Conservation (phyloP, 2,797 vertebrate species). For the Centropyge bicolor region DNA sequence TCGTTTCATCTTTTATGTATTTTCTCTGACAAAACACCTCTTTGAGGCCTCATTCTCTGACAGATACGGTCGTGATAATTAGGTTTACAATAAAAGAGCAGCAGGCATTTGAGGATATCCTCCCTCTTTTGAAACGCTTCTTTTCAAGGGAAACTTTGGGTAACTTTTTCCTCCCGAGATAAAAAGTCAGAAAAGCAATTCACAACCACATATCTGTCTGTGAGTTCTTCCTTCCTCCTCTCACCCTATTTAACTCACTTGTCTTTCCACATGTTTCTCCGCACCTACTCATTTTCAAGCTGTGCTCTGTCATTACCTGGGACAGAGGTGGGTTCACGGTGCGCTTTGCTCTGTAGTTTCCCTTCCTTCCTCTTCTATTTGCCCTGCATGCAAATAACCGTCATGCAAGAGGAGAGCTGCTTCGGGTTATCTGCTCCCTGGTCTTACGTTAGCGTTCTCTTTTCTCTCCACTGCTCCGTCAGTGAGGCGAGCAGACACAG, state of each 20-base stretch:
- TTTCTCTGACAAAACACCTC: conserved; percentile 69
- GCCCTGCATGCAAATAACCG: conserved; percentile 59
- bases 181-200: conserved; percentile 20
- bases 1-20: conserved; percentile 78
- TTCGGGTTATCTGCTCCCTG: conserved; percentile 47
- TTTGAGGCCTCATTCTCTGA: conserved; percentile 65
- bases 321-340: conserved; percentile 61
- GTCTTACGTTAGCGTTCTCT: conserved; percentile 36
- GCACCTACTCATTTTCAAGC: conserved; percentile 74
- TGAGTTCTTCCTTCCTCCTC: conserved; percentile 59
- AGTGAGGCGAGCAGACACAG: conserved; percentile 50
- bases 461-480: conserved; percentile 44
- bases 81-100: conserved; percentile 68
- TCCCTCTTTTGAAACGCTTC: conserved; percentile 58
- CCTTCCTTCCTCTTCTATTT: conserved; percentile 61
- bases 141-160: conserved; percentile 54
- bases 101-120: conserved; percentile 52
- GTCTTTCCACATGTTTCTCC: conserved; percentile 68
- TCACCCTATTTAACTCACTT: conserved; percentile 63
- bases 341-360: conserved; percentile 66
- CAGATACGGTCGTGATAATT: conserved; percentile 73
- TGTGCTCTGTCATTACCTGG: conserved; percentile 80
- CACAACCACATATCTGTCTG: conserved; percentile 55
- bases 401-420: conserved; percentile 24
- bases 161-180: conserved; percentile 53